Conservation (phyloP, 2,113 vertebrate species). For the Phoenicopterus ruber region DNA sequence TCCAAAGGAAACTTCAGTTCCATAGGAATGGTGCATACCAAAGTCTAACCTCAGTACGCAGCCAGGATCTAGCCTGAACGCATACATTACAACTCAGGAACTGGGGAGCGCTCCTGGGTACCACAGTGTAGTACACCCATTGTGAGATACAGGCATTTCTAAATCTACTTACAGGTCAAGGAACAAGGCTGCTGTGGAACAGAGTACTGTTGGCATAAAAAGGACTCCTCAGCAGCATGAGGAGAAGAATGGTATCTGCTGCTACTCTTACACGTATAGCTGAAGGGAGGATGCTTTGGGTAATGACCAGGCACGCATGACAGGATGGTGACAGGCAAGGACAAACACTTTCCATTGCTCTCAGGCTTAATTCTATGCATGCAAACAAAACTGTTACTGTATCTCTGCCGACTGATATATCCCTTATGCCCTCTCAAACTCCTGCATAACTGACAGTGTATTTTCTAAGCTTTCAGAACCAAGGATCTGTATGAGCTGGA, state of each 20-base stretch:
- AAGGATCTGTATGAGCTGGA: neutral
- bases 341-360: neutral
- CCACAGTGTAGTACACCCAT: neutral
- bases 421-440: neutral
- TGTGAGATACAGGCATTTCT: neutral
- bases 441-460: neutral
- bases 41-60: neutral
- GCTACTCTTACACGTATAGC: fast-evolving
- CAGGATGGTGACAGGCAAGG: neutral
- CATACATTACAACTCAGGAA: neutral
- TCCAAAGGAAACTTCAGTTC: neutral
- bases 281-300: neutral
- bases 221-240: neutral
- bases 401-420: neutral
- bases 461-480: neutral
- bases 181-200: neutral
- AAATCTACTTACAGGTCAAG: neutral
- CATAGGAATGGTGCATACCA: neutral
- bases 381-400: neutral
- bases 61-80: neutral
- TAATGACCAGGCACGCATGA: neutral
- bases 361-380: neutral
- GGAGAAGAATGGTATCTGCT: neutral
- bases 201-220: neutral
- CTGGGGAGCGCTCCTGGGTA: neutral